These are phyloP conservation scores for Epistrophella euchroma DNA, from an alignment of 2,888 invertebrate genomes.

Conservation along the genomic window DNA sequence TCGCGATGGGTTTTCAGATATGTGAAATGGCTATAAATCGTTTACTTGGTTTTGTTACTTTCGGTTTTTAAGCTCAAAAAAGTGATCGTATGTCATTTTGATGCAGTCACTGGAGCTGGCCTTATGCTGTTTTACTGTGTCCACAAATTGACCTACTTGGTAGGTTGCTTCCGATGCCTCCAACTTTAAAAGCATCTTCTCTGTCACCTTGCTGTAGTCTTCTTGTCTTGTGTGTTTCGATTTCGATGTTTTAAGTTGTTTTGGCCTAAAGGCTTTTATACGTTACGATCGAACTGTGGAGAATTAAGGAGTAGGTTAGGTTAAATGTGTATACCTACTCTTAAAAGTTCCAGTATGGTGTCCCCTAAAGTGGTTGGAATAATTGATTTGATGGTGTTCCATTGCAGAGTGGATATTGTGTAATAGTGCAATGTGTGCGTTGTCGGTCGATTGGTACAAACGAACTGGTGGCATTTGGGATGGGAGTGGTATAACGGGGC, in stretches of 20 bases:
- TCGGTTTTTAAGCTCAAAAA: constrained; percentile 45
- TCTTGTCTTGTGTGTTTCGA: constrained; percentile 10
- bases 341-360: constrained; percentile 14
- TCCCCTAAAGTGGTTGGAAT: constrained; percentile 52
- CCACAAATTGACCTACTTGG: constrained; percentile 68
- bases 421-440: constrained; percentile 27
- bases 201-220: constrained; percentile 49
- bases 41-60: constrained; percentile 51
- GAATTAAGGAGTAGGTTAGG: constrained; percentile 49
- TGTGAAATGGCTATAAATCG: constrained; percentile 58
- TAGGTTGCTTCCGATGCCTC: constrained; percentile 11
- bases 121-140: constrained; percentile 19
- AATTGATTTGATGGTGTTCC: constrained; percentile 55
- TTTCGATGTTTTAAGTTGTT: constrained; percentile 34
- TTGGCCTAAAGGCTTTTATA: constrained; percentile 42
- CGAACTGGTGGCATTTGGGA: constrained; percentile 12
- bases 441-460: constrained; percentile 1
- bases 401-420: constrained; percentile 33
- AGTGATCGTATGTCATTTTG: constrained; percentile 48
- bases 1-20: constrained; percentile 28
- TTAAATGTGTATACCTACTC: constrained; percentile 12
- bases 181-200: constrained; percentile 11
- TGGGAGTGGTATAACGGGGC: constrained; percentile 39
- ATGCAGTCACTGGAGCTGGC: constrained; percentile 30
- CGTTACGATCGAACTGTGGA: constrained; percentile 27